Evolutionary conservation across 2,797 vertebrate genomes (phyloP).

Genomic region (Chrysocyon brachyurus): DNA sequence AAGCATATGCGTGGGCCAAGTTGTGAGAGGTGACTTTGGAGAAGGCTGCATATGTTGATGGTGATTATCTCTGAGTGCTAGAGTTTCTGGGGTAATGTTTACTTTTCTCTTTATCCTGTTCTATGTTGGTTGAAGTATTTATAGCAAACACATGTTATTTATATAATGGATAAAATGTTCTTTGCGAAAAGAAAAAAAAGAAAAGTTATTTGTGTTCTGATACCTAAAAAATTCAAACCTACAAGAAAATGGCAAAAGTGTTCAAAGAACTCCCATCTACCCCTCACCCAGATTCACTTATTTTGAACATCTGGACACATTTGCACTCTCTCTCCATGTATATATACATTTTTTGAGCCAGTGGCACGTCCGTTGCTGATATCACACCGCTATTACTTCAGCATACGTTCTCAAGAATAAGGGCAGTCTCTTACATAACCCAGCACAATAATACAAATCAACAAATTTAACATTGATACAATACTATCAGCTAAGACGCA

Average conservation of each 20-base stretch:
- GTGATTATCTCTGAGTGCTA: background rate
- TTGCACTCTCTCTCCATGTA: background rate
- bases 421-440: conserved; percentile 12
- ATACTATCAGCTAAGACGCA: background rate
- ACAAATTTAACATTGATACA: background rate
- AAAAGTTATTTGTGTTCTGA: conserved; percentile 4
- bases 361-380: background rate
- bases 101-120: background rate
- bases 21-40: background rate
- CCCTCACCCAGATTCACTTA: background rate
- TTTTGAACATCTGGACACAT: background rate
- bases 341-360: background rate
- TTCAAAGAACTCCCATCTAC: background rate
- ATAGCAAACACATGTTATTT: conserved; percentile 7
- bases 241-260: conserved; percentile 2
- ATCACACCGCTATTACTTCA: background rate
- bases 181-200: conserved; percentile 13
- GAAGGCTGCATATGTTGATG: background rate
- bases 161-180: background rate
- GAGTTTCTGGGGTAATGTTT: background rate
- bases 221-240: background rate
- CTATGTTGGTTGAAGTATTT: conserved; percentile 2
- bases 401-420: background rate
- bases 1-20: background rate
- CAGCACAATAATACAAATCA: background rate